Base-by-base conservation (phyloP, 2,113 vertebrate species). In the Sarotherodon lohbergeri region DNA sequence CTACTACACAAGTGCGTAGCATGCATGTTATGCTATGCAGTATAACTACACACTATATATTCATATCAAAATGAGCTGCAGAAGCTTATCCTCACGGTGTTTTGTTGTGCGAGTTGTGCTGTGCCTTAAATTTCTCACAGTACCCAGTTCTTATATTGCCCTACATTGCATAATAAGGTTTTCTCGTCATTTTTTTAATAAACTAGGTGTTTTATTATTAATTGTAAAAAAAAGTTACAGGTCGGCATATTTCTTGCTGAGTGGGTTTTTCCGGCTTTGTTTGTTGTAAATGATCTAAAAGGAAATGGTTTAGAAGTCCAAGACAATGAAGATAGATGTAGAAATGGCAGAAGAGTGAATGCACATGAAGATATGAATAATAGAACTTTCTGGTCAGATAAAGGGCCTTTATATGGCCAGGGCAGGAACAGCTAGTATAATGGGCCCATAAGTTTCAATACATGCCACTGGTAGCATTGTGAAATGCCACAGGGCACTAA, bases 361-460 rank as follows among this genome's bases (percentile, higher is more conserved):
- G 29, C 24, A 11, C 14, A 76, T 17, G 9, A 48, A 48, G 6
- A 76, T 76, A 19, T 48, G 43, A 76, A 12, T 48, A 48, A 29
- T 50, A 29, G 0, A 4, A 50, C 43, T 76, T 50, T 11, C 43
- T 76, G 43, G 41, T 48, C 24, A 3, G 3, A 46, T 2, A 29
- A 73, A 73, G 1, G 22, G 39, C 22, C 66, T 46, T 46, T 73
- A 43, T 73, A 16, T 46, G 39, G 39, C 66, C 8, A 46, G 66
- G 1, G 22, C 8, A 27, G 41, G 3, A 73, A 27, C 39, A 46
- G 66, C 8, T 8, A 73, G 22, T 27, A 43, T 43, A 68, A 68
- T 68, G 0, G 66, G n/a, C 43, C 0, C n/a, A 43, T 27, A 71
- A 73, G 12, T 73, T 16, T 27, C n/a, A 73, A 46, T 73, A 27